A percentile compares a stretch with the other conserved stretches of the same genome.
Conservation (phyloP, 2,797 vertebrate genomes). For the Zenarchopterus dispar region DNA sequence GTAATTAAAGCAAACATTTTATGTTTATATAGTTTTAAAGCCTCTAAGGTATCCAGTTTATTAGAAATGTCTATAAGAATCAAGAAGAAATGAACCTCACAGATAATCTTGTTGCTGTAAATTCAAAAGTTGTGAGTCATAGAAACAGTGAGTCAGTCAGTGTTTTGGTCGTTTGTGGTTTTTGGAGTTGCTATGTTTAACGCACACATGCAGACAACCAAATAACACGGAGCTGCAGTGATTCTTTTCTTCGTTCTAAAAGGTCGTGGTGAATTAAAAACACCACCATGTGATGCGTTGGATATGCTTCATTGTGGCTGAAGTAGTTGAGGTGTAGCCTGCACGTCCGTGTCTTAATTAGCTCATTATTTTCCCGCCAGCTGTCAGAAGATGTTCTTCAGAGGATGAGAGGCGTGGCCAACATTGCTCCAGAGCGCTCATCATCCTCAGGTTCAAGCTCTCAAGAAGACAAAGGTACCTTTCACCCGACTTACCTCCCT, state of each 20-base stretch:
- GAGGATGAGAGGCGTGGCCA: constrained; percentile 86
- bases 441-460: constrained; percentile 38
- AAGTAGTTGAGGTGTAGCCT: too few relatives aligned
- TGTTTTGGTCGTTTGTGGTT: constrained; percentile 36
- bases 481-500: not conserved
- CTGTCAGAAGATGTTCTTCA: constrained; percentile 92
- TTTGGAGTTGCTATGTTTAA: constrained; percentile 44
- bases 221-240: not conserved
- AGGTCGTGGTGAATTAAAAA: not conserved
- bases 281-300: too few relatives aligned
- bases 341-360: not conserved
- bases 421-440: constrained; percentile 60
- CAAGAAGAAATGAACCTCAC: not conserved
- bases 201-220: not conserved
- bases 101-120: constrained; percentile 18
- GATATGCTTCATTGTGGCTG: too few relatives aligned
- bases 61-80: not conserved
- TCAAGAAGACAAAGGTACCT: constrained; percentile 57
- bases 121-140: constrained; percentile 65
- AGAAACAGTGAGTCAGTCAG: constrained; percentile 63
- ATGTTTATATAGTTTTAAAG: too few relatives aligned
- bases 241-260: not conserved
- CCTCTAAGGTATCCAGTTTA: not conserved
- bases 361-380: constrained; percentile 60
- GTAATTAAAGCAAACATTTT: too few relatives aligned